Conservation (phyloP, 2,888 invertebrate genomes). For the Sarcophaga rosellei region DNA sequence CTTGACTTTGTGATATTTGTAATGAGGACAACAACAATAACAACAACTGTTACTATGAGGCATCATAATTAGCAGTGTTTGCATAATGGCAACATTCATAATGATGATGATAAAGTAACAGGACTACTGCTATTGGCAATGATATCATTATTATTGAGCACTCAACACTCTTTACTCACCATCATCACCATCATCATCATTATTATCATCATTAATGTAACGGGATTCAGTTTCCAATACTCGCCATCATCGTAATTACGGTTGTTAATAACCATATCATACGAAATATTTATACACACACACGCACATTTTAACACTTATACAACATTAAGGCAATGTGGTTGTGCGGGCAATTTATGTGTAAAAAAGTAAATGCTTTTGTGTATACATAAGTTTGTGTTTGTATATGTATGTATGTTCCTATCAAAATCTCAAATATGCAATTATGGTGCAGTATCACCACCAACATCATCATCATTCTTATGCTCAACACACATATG, state of each 20-base stretch:
- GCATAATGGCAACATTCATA: neutral
- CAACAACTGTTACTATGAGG: neutral
- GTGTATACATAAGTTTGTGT: neutral
- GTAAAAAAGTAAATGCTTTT: neutral
- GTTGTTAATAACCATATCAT: neutral
- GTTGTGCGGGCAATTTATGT: neutral
- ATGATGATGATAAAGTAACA: neutral
- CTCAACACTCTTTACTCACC: neutral
- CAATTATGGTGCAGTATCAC: slow-evolving; percentile 24
- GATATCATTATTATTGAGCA: neutral
- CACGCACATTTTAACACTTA: neutral
- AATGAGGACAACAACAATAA: neutral
- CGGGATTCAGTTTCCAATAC: neutral
- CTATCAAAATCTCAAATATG: slow-evolving; percentile 18
- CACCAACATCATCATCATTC: neutral
- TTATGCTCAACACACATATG: neutral
- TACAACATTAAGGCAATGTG: neutral
- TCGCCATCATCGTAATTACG: neutral
- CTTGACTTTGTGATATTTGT: neutral
- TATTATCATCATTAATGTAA: neutral
- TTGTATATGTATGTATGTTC: neutral
- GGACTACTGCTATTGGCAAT: neutral
- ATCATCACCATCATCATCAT: neutral
- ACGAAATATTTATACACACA: neutral
- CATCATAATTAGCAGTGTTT: neutral